Evolutionary conservation across 1,140 invertebrate species (phyloP).

Genomic region (Zaprionus taronus): DNA sequence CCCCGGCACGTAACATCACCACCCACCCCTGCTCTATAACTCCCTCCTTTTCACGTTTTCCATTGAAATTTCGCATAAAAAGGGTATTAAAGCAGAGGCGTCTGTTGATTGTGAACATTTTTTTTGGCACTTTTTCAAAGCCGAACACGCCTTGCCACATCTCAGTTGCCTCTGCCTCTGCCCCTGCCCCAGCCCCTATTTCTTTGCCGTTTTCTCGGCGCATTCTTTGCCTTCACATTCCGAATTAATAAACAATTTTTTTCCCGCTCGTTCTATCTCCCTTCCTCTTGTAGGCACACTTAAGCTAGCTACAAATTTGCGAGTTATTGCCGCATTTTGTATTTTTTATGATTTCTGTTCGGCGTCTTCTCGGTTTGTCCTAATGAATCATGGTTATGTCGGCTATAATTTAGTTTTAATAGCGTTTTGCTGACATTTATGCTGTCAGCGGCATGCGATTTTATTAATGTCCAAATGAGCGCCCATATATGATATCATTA

Average conservation of each 20-base stretch:
- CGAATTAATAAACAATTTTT: conserved; percentile 75
- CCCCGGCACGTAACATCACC: conserved; percentile 6
- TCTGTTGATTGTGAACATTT: conserved; percentile 54
- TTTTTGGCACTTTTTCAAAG: conserved; percentile 75
- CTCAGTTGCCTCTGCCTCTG: conserved; percentile 36
- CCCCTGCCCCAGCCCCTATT: background rate
- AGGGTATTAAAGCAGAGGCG: conserved; percentile 67
- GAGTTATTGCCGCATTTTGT: conserved; percentile 65
- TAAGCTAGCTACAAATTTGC: conserved; percentile 76
- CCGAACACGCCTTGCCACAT: conserved; percentile 62
- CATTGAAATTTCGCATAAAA: conserved; percentile 73
- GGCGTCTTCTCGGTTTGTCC: conserved; percentile 38
- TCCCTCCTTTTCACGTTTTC: conserved; percentile 24
- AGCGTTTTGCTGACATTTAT: conserved; percentile 81
- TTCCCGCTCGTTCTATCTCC: conserved; percentile 20
- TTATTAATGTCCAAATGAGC: conserved; percentile 77
- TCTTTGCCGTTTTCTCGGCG: conserved; percentile 14
- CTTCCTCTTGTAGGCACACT: conserved; percentile 29
- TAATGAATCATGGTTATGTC: conserved; percentile 80
- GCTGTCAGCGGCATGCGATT: conserved; percentile 78
- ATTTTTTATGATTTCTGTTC: conserved; percentile 54
- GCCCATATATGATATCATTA: conserved; percentile 74
- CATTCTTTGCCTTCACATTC: conserved; percentile 58
- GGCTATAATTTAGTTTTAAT: conserved; percentile 82
- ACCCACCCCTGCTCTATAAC: background rate